Conservation (phyloP, 2,888 invertebrate species). For the Euspilapteryx auroguttella region DNA sequence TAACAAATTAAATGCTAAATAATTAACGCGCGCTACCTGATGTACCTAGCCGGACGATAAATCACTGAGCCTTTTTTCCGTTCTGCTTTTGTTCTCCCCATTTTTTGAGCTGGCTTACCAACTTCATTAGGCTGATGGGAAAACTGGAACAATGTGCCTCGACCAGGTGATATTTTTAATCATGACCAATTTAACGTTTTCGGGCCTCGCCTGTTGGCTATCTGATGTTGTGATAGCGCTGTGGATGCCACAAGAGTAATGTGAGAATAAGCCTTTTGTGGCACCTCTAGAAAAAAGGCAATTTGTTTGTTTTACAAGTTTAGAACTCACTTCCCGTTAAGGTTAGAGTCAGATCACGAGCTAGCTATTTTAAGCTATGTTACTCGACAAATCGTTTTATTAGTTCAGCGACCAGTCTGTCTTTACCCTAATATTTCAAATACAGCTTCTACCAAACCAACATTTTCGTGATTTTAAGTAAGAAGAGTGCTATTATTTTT, state of each 20-base stretch:
- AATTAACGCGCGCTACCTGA: constrained; percentile 29
- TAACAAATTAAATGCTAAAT: constrained; percentile 59
- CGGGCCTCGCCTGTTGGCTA: constrained; percentile 22
- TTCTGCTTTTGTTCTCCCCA: constrained; percentile 49
- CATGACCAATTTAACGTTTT: constrained; percentile 38
- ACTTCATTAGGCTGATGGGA: constrained; percentile 40
- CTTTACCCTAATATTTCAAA: too few relatives aligned
- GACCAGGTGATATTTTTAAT: constrained; percentile 24
- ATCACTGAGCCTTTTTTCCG: constrained; percentile 47
- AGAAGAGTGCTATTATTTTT: too few relatives aligned
- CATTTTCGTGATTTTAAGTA: too few relatives aligned
- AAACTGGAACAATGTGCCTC: constrained; percentile 32
- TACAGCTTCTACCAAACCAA: too few relatives aligned
- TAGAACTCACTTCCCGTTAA: too few relatives aligned
- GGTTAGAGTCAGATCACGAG: too few relatives aligned
- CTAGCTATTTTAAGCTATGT: too few relatives aligned
- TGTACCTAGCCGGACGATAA: constrained; percentile 25
- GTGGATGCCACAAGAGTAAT: constrained; percentile 27
- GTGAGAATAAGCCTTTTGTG: constrained; percentile 36
- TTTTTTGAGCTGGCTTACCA: constrained; percentile 32
- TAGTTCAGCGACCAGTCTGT: too few relatives aligned
- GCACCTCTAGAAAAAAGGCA: too few relatives aligned
- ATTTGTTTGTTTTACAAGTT: too few relatives aligned
- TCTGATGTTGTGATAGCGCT: constrained; percentile 26
- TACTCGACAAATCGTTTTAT: too few relatives aligned